Conservation (phyloP, 1,140 invertebrate genomes). For the Leptonema lineaticorne region DNA sequence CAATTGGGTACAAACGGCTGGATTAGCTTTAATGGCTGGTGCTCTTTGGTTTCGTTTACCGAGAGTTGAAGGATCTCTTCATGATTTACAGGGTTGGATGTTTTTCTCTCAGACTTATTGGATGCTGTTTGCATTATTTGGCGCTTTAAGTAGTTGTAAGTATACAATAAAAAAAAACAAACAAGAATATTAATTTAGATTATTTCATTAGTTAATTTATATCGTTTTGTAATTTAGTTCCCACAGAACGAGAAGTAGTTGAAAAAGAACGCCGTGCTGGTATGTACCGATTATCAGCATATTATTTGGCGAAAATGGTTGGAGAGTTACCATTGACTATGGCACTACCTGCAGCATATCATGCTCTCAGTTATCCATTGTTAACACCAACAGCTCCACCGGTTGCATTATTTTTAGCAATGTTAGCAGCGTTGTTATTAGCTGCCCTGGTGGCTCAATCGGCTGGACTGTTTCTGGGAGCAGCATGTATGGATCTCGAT, state of each 20-base stretch:
- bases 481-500: conserved; percentile 78
- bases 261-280: conserved; percentile 81
- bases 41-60: conserved; percentile 80
- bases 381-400: conserved; percentile 58
- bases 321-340: conserved; percentile 79
- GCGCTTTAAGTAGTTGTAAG: conserved; percentile 71
- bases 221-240: conserved; percentile 60
- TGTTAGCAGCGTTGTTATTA: conserved; percentile 72
- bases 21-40: conserved; percentile 72
- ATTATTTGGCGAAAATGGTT: conserved; percentile 84
- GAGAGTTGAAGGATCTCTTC: conserved; percentile 70
- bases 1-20: conserved; percentile 80
- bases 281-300: conserved; percentile 80
- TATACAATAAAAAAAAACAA: too few species aligned
- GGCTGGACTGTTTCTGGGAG: conserved; percentile 82
- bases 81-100: conserved; percentile 85
- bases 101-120: conserved; percentile 85
- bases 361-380: conserved; percentile 79
- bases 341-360: conserved; percentile 76
- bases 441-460: conserved; percentile 82
- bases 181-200: too few species aligned
- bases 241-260: conserved; percentile 78
- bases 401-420: conserved; percentile 66
- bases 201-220: neutral
- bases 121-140: conserved; percentile 84